phyloP scores from a whole-genome alignment of 2,888 invertebrate species.

The Amaurobius ferox region DNA sequence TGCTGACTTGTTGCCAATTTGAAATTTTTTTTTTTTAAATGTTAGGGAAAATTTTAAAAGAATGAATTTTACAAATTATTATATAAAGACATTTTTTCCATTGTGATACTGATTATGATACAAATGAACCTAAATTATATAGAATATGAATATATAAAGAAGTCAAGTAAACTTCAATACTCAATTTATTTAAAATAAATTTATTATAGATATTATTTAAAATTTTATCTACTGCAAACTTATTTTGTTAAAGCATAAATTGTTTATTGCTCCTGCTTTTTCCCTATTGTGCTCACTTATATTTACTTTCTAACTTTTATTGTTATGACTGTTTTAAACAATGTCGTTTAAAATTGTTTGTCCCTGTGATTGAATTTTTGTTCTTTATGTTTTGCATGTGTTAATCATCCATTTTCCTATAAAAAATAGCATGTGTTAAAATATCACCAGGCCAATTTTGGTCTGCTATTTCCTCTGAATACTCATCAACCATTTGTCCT shows the following conservation, averaged over 20 bases:
- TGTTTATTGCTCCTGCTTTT: background rate
- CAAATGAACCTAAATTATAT: no score
- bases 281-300: conserved; percentile 18
- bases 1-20: no score
- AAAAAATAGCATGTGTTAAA: conserved; percentile 31
- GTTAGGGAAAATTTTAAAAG: no score
- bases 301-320: background rate
- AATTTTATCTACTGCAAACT: background rate
- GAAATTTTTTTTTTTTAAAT: no score
- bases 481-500: conserved; percentile 47
- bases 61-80: no score
- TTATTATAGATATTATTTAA: conserved; percentile 14
- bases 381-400: conserved; percentile 52
- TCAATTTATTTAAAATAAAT: no score
- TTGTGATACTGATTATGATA: no score
- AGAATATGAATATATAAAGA: no score
- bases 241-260: no score
- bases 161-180: no score
- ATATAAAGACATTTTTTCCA: no score
- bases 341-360: background rate
- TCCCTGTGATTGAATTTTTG: background rate
- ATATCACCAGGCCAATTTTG: conserved; percentile 22
- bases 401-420: background rate
- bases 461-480: conserved; percentile 22
- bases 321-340: background rate